Base-by-base conservation (phyloP, 2,888 invertebrate genomes). In the Parasteatoda lunata region DNA sequence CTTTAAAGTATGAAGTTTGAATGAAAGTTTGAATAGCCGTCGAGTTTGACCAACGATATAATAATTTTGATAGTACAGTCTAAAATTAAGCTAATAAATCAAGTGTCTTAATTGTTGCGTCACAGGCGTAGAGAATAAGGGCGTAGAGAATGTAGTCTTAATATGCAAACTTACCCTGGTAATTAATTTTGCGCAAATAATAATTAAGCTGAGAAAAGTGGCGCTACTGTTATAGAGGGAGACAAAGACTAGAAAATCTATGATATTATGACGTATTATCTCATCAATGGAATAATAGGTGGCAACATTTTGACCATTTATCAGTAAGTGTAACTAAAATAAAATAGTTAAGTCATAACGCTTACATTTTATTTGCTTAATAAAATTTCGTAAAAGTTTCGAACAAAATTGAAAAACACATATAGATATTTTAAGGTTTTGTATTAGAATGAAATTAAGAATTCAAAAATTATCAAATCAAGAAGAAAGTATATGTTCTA, bases 1-100 rank as follows among this genome's bases (percentile, higher is more conserved):
- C 30, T 30, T 30, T 54, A 11, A 9, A 13, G 3, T 54, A 11
- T 8, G 54, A 54, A 54, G 54, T 13, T 11, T 47, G 59, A 7
- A 47, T 48, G 15, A 64, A 11, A 64, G 70, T 30, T 64, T 15
- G 64, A 78, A 70, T 78, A 59, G 66, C 70, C 8, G 78, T 49
- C 79, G 69, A 68, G 78, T 51, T 65, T 69, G 64, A 48, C 64
- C 45, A 15, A 9, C 65, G 75, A 71, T 51, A 72, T 84, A 84
- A 80, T 78, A 84, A 78, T 71, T 76, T 76, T 72, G 71, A 76
- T 85, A 85, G 77, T 76, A 77, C 11, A 79, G 75, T 79, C 76
- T 80, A 69, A 85, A 80, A 80, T 85, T 80, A 69, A 66, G 80
- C 75, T 80, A 79, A 85, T 85, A 85, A 85, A 85, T 85, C 85